Base-by-base conservation (phyloP, 2,888 invertebrate species). In the Conus canariensis region DNA sequence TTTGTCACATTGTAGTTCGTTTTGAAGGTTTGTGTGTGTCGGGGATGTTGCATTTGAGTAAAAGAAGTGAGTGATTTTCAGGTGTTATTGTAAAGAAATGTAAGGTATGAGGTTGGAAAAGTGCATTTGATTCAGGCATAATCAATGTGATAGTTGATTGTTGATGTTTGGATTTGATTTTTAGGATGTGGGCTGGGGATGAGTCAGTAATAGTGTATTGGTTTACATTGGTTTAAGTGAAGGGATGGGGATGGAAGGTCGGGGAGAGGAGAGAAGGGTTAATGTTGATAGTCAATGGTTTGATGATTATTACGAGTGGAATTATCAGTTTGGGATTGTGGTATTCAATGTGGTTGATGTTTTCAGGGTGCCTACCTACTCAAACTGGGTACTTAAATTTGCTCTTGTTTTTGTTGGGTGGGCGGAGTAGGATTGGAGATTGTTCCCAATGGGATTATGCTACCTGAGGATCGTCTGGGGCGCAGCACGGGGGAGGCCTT, bases 401-500 rank as follows among this genome's bases (percentile, higher is more conserved):
- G 85, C n/a, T 85, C 67, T 74, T 85, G 70, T 89, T 83, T 89
- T 94, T 94, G 94, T 95, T 94, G 95, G 96, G 95, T 95, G 96
- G 96, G 95, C 94, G 93, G 93, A 96, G 96, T 97, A 97, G 99
- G 99, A 98, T 98, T 99, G 98, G 98, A 98, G 98, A 98, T 99
- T 97, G 98, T 98, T 97, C 98, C 98, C 97, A 99, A 99, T 97
- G 99, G 99, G 97, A 99, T 99, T 97, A 98, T 98, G 97, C 98
- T 99, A 97, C 98, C 99, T 97, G 98, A 98, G 97, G 99, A 99
- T 98, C 98, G 98, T 97, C 98, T 98, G 98, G 99, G 99, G 97
- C 98, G 99, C 97, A 98, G 98, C 97, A 98, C 99, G 97, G 99
- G 99, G 97, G 99, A 99, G 98, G 99, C 99, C 97, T 99, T 98